Percentiles rank a stretch among this genome's conserved stretches.
phyloP scores from a whole-genome alignment of 1,140 invertebrate genomes.

The Phymorhynchus buccinoides region DNA sequence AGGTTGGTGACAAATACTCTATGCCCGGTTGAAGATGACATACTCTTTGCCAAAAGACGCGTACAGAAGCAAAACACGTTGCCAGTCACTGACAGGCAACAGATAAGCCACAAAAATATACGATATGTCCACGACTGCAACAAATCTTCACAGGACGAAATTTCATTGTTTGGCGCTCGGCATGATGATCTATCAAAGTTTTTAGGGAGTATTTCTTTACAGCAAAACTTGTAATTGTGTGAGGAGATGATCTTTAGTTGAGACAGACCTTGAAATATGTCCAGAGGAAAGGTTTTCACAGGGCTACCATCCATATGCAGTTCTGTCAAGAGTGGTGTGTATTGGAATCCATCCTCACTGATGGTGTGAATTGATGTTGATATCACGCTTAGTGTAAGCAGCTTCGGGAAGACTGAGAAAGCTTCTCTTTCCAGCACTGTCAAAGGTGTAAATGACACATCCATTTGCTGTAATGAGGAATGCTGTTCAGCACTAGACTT shows the following conservation, averaged over 20 bases:
- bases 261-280: slow-evolving; percentile 37
- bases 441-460: neutral
- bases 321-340: too few species aligned
- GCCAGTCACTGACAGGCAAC: slow-evolving; percentile 41
- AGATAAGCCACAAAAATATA: slow-evolving; percentile 47
- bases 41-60: neutral
- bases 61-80: slow-evolving; percentile 48
- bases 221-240: slow-evolving; percentile 48
- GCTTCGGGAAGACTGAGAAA: neutral
- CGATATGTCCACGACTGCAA: slow-evolving; percentile 39
- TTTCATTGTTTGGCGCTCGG: slow-evolving; percentile 37
- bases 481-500: neutral
- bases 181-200: slow-evolving; percentile 39
- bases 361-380: slow-evolving; percentile 7
- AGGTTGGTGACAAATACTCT: slow-evolving; percentile 53
- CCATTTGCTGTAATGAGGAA: neutral
- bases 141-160: slow-evolving; percentile 53
- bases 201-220: slow-evolving; percentile 27
- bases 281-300: too few species aligned
- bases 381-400: slow-evolving; percentile 23
- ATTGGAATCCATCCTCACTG: slow-evolving; percentile 4
- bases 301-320: too few species aligned
- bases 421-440: neutral
- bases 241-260: slow-evolving; percentile 38
- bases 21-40: slow-evolving; percentile 40